phyloP scores from a whole-genome alignment of 2,797 vertebrate species.

The Pangasius sanitwongsei region DNA sequence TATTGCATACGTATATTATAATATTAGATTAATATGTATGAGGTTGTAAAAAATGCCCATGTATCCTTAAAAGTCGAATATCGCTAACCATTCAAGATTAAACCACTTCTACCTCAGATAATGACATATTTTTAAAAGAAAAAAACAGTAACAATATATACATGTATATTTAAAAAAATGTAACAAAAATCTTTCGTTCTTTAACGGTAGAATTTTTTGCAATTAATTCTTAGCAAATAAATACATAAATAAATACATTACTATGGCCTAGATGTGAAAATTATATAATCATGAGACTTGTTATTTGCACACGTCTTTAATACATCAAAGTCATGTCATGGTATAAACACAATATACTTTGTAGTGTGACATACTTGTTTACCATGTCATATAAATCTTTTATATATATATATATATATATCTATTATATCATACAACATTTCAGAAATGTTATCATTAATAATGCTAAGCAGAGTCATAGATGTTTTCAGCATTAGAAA shows the following conservation, averaged over 20 bases:
- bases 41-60: not conserved
- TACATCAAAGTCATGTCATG: not conserved
- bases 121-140: not conserved
- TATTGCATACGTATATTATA: not conserved
- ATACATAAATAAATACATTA: too few species aligned
- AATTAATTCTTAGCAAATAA: not conserved
- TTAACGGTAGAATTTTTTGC: not conserved
- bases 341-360: not conserved
- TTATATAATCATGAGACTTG: not conserved
- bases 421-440: not conserved
- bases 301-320: not conserved
- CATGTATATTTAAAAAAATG: not conserved
- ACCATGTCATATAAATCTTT: not conserved
- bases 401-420: not conserved
- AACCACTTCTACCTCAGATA: not conserved
- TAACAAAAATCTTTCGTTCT: not conserved
- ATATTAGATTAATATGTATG: not conserved
- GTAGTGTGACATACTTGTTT: not conserved
- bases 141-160: not conserved
- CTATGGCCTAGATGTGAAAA: not conserved
- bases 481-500: not conserved
- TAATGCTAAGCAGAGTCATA: not conserved
- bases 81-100: not conserved
- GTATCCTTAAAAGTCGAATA: not conserved
- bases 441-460: not conserved